Conservation (phyloP, 2,888 invertebrate genomes). For the Allacma fusca region DNA sequence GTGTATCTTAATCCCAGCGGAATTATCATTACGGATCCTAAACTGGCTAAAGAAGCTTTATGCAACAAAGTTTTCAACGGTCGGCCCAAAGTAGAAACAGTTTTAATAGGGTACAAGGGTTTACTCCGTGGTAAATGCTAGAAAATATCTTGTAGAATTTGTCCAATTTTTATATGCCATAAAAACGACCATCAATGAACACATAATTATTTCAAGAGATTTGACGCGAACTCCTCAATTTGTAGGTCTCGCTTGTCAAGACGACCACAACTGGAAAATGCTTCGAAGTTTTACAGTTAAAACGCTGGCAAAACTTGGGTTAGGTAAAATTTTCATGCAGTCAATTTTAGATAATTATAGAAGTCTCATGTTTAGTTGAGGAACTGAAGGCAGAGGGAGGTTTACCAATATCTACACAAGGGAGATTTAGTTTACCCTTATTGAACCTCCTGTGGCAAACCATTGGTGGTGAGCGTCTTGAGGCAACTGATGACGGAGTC, state of each 20-base stretch:
- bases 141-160: no score
- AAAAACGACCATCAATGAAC: no score
- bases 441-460: constrained; percentile 50
- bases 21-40: no score
- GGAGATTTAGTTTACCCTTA: constrained; percentile 46
- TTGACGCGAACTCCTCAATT: no score
- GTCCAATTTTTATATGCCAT: no score
- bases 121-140: no score
- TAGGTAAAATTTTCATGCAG: constrained; percentile 49
- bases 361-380: constrained; percentile 41
- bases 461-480: constrained; percentile 45
- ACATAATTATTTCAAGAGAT: no score
- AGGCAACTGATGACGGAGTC: constrained; percentile 45
- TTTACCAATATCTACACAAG: constrained; percentile 43
- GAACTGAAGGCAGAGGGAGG: constrained; percentile 32
- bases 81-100: no score
- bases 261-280: constrained; percentile 44
- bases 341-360: constrained; percentile 40
- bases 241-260: constrained; percentile 47
- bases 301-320: constrained; percentile 46
- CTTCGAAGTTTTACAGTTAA: constrained; percentile 44
- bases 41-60: no score
- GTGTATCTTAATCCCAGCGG: no score
- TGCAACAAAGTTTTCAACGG: no score
- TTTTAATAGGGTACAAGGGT: no score